phyloP scores from a whole-genome alignment of 2,797 vertebrate species.

The Oryzias sinensis region DNA sequence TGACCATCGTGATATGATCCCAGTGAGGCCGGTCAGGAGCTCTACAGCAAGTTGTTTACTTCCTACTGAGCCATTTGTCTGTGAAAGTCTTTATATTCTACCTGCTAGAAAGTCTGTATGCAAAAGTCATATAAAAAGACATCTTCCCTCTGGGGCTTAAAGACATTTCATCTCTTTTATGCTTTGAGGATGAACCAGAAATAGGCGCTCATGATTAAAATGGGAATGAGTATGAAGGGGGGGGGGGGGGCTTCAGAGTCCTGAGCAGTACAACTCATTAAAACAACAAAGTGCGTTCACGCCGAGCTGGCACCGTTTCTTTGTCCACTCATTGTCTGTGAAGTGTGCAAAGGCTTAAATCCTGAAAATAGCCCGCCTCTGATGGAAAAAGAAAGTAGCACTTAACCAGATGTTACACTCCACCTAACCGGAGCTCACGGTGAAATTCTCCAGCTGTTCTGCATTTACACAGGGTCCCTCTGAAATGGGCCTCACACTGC shows the following conservation, averaged over 20 bases:
- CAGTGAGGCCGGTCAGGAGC: conserved; percentile 41
- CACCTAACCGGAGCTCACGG: conserved; percentile 44
- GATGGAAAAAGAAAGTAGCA: conserved; percentile 53
- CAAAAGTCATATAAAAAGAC: background rate
- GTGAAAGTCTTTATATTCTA: conserved; percentile 7
- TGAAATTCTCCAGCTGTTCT: conserved; percentile 53
- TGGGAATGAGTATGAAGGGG: conserved; percentile 1
- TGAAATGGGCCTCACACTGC: conserved; percentile 44
- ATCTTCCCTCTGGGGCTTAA: background rate
- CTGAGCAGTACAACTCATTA: conserved; percentile 14
- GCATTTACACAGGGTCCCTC: conserved; percentile 36
- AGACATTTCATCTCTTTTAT: conserved; percentile 8
- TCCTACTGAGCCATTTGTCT: conserved; percentile 19
- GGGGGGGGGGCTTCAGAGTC: conserved; percentile 7
- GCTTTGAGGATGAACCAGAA: background rate
- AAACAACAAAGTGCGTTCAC: conserved; percentile 2
- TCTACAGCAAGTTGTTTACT: conserved; percentile 50
- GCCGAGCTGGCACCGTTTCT: conserved; percentile 24
- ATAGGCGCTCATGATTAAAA: background rate
- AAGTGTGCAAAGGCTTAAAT: conserved; percentile 7
- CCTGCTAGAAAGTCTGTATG: background rate
- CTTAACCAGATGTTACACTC: conserved; percentile 41
- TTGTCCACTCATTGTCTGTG: conserved; percentile 30
- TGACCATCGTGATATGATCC: conserved; percentile 57
- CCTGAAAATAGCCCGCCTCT: conserved; percentile 15